A percentile compares a stretch with the other conserved stretches of the same genome.
These are phyloP conservation scores for Corythornis madagascariensis DNA, from an alignment of 2,113 vertebrate genomes.

Conservation along the genomic window DNA sequence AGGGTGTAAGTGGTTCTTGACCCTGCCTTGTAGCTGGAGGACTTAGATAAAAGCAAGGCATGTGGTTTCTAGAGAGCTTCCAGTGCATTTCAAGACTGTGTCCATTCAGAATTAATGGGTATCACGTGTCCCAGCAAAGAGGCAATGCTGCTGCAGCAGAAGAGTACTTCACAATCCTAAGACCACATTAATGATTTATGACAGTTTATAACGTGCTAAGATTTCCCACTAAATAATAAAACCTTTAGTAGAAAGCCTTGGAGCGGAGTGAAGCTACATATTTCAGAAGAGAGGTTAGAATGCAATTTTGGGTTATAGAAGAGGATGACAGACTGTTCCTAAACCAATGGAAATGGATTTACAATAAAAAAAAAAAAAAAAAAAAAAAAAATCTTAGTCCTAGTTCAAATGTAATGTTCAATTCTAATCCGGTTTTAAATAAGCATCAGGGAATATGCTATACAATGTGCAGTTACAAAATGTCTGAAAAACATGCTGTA, in stretches of 20 bases:
- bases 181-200: background rate
- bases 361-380: background rate
- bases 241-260: background rate
- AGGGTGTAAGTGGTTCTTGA: background rate
- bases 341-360: background rate
- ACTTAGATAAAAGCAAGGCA: background rate
- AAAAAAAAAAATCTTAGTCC: background rate
- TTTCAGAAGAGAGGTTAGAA: background rate
- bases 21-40: background rate
- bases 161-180: background rate
- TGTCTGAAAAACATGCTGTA: background rate
- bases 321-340: background rate
- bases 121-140: background rate
- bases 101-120: background rate
- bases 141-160: background rate
- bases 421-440: background rate
- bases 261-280: background rate
- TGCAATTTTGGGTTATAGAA: background rate
- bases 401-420: background rate
- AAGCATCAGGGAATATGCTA: background rate
- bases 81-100: background rate
- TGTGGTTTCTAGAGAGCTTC: background rate
- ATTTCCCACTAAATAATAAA: background rate
- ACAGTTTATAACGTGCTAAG: background rate
- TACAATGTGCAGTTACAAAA: background rate